Conservation (phyloP, 1,140 invertebrate genomes). For the Drosophila lini region DNA sequence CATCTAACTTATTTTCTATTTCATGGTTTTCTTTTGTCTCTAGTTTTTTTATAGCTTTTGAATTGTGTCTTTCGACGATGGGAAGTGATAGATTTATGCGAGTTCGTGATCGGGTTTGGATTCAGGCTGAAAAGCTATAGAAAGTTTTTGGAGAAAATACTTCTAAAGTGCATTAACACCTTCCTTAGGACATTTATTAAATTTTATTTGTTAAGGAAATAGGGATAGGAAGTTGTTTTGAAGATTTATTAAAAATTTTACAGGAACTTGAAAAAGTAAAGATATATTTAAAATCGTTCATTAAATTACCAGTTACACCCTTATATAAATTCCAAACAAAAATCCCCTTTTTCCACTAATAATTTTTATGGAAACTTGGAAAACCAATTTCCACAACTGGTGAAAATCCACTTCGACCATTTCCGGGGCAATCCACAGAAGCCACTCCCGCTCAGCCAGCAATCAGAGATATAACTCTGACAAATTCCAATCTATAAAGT, state of each 20-base stretch:
- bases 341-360: neutral
- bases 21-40: slow-evolving; percentile 42
- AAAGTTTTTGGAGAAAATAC: slow-evolving; percentile 22
- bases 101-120: slow-evolving; percentile 50
- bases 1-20: slow-evolving; percentile 49
- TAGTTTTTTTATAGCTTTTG: slow-evolving; percentile 53
- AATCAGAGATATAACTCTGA: slow-evolving; percentile 3
- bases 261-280: too few relatives aligned
- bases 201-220: neutral
- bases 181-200: slow-evolving; percentile 9
- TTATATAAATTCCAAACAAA: neutral
- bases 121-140: slow-evolving; percentile 7
- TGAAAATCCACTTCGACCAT: neutral
- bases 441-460: slow-evolving; percentile 1
- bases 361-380: neutral
- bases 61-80: slow-evolving; percentile 42
- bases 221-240: neutral
- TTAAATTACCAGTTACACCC: neutral
- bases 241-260: too few relatives aligned
- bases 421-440: slow-evolving; percentile 16
- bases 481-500: slow-evolving; percentile 42
- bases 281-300: neutral
- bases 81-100: slow-evolving; percentile 73
- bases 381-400: slow-evolving; percentile 6
- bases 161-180: neutral